Evolutionary conservation across 2,797 vertebrate species (phyloP).

Genomic region (Ctenosaura bakeri): DNA sequence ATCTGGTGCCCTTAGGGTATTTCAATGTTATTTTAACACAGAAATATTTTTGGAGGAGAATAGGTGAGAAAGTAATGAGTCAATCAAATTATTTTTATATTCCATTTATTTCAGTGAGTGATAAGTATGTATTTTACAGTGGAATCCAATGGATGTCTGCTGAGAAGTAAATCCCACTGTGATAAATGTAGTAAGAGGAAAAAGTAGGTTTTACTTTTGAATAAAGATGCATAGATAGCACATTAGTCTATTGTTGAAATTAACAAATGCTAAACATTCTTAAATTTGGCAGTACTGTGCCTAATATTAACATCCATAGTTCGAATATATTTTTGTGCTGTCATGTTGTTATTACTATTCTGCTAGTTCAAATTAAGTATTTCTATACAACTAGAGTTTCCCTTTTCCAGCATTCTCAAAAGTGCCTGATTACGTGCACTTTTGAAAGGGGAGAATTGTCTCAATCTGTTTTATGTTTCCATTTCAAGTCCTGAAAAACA

Average conservation of each 20-base stretch:
- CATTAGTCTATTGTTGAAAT: neutral
- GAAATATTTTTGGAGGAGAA: neutral
- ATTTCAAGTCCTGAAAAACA: slow-evolving; percentile 27
- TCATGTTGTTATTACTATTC: neutral
- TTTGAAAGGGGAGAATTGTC: neutral
- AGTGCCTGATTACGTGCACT: neutral
- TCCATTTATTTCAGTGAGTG: neutral
- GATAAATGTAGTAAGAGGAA: neutral
- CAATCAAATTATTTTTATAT: neutral
- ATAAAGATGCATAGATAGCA: neutral
- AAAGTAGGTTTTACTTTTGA: neutral
- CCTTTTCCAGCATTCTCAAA: neutral
- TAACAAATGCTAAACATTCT: neutral
- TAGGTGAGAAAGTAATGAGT: neutral
- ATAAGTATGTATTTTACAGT: neutral
- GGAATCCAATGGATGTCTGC: neutral
- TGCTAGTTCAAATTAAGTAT: neutral
- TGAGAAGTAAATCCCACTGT: neutral
- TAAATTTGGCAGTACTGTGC: neutral
- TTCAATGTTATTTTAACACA: neutral
- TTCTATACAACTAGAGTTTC: neutral
- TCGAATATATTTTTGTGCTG: neutral
- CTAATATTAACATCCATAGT: slow-evolving; percentile 31
- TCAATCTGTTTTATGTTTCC: neutral
- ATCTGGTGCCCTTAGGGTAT: too few relatives aligned